Base-by-base conservation (phyloP, 1,140 invertebrate species). In the Riptortus pedestris region DNA sequence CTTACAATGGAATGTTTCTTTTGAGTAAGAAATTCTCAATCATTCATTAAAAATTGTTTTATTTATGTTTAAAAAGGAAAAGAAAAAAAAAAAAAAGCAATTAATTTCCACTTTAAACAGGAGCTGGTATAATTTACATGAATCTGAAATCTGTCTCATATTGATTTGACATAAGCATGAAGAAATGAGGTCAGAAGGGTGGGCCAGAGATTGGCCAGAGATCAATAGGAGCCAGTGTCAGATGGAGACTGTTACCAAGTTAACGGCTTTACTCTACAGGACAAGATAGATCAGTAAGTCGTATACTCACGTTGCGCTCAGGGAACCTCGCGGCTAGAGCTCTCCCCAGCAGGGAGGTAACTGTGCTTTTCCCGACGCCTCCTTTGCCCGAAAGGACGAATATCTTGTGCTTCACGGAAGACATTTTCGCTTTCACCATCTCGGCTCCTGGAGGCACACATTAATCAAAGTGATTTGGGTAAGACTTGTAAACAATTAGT, bases 331-430 rank as follows among this genome's bases (percentile, higher is more conserved):
- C 77, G 33, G 94, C 90, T 52, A 98, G 75, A 43, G 81, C 84
- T 70, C 92, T 82, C 18, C 91, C 87, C 38, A 98, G 72, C 59
- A 93, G 82, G 0, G 88, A 85, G 29, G 92, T 91, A n/a, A 98
- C 81, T 18, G 92, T 95, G 69, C 90, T 94, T 77, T 98, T 98
- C 14, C 96, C 96, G 27, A 98, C 96, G 47, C 96, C 96, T 1
- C 96, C 96, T 81, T 99, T 99, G 0, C 96, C 96, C 9, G 95
- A 98, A 12, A 98, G 77, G 16, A 98, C 80, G 22, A 98, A 74
- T 65, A 98, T 83, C 76, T 98, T 93, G 71, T 94, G 80, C 73
- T 89, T 91, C 0, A 97, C 88, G 68, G 78, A 78, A n/a, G 81
- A 76, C 26, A 98, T 76, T 31, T 84, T 80, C 65, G 84, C 79